Conservation (phyloP, 2,888 invertebrate genomes). For the Habrosyne pyritoides region DNA sequence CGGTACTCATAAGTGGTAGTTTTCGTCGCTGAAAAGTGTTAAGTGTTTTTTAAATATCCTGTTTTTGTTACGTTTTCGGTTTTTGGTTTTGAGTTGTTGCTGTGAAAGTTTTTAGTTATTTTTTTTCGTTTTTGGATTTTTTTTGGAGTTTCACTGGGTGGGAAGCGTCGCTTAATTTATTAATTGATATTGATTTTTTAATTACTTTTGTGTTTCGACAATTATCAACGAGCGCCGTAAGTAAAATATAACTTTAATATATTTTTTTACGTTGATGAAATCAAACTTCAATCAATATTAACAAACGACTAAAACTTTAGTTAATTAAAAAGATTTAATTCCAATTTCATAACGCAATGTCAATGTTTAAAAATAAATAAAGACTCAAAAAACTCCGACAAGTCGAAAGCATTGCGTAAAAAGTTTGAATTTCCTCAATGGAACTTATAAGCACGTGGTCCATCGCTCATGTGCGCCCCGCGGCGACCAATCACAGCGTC, state of each 20-base stretch:
- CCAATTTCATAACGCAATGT: neutral
- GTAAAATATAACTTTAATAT: neutral
- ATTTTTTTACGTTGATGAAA: neutral
- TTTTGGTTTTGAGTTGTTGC: constrained; percentile 41
- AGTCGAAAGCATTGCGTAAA: constrained; percentile 31
- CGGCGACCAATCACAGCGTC: constrained; percentile 70
- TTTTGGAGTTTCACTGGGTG: constrained; percentile 22
- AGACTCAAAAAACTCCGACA: neutral
- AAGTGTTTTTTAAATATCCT: constrained; percentile 48
- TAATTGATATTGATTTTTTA: neutral
- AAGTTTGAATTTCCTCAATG: constrained; percentile 62
- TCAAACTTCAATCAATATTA: neutral
- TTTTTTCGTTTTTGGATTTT: constrained; percentile 39
- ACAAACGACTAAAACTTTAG: neutral
- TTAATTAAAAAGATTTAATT: neutral
- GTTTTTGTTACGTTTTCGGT: constrained; percentile 50
- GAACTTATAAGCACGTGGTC: constrained; percentile 81
- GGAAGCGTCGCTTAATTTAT: neutral
- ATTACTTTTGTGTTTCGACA: neutral
- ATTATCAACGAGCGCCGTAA: neutral
- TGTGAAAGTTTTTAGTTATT: constrained; percentile 57
- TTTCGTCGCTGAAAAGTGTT: constrained; percentile 75
- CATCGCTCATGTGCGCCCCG: constrained; percentile 75
- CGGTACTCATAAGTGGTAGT: constrained; percentile 77
- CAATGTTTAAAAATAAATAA: neutral